phyloP scores from a whole-genome alignment of 2,888 invertebrate genomes.

The Deilephila porcellus region DNA sequence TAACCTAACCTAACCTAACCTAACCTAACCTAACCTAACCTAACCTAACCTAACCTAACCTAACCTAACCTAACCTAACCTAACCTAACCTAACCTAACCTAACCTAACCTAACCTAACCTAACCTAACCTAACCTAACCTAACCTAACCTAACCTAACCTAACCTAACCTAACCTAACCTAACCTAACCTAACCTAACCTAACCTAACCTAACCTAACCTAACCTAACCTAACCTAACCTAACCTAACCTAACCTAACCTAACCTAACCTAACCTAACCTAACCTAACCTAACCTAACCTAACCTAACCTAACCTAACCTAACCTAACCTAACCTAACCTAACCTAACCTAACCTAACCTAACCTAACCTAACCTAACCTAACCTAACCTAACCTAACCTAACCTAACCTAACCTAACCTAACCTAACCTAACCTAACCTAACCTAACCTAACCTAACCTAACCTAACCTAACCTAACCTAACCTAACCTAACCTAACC shows the following conservation, averaged over 20 bases:
- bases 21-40: conserved; percentile 39
- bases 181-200: conserved; percentile 41
- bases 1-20: conserved; percentile 37
- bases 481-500: conserved; percentile 16
- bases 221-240: conserved; percentile 38
- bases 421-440: conserved; percentile 11
- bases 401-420: conserved; percentile 11
- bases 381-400: conserved; percentile 11
- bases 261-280: conserved; percentile 37
- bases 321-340: conserved; percentile 11
- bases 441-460: conserved; percentile 11
- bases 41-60: conserved; percentile 40
- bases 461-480: conserved; percentile 11
- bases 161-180: conserved; percentile 44
- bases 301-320: conserved; percentile 11
- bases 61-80: conserved; percentile 36
- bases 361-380: conserved; percentile 11
- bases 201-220: conserved; percentile 39
- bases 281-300: conserved; percentile 9
- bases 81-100: conserved; percentile 37
- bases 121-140: conserved; percentile 44
- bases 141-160: conserved; percentile 43
- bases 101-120: conserved; percentile 40
- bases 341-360: conserved; percentile 11
- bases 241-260: conserved; percentile 39